These are phyloP conservation scores for Paramuricea clavata DNA, from an alignment of 92 coral and sea anemone genomes.

Conservation along the genomic window DNA sequence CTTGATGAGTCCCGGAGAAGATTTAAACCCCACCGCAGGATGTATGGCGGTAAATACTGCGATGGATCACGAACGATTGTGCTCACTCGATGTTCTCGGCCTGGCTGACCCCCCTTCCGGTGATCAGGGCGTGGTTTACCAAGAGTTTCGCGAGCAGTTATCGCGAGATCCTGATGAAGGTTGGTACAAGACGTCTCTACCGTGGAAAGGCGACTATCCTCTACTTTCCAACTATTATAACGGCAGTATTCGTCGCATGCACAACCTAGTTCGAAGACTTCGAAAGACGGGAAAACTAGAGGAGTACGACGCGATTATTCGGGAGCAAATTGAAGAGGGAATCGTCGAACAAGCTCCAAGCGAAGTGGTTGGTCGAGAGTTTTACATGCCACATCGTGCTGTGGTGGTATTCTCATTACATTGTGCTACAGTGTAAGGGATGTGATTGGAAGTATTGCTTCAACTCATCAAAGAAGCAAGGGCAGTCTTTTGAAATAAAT, in stretches of 20 bases:
- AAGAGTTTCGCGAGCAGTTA: slow-evolving; percentile 18
- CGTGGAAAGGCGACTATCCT: slow-evolving; percentile 59
- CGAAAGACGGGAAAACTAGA: slow-evolving; percentile 43
- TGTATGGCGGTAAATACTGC: slow-evolving; percentile 26
- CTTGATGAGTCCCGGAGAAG: slow-evolving; percentile 40
- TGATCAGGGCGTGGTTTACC: slow-evolving; percentile 26
- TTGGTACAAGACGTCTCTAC: slow-evolving; percentile 35
- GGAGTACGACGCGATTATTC: slow-evolving; percentile 52
- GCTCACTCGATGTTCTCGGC: slow-evolving; percentile 46
- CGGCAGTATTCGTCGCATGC: slow-evolving; percentile 50
- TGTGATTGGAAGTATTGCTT: too few species aligned
- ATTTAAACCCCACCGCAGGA: slow-evolving; percentile 28
- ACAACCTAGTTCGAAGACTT: slow-evolving; percentile 36
- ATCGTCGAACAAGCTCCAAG: slow-evolving; percentile 54
- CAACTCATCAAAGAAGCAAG: too few species aligned
- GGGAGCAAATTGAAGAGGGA: slow-evolving; percentile 48
- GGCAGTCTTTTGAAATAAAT: too few species aligned
- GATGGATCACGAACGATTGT: slow-evolving; percentile 13
- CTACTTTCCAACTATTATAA: slow-evolving; percentile 29
- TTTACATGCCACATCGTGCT: slow-evolving; percentile 57
- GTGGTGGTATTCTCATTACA: too few species aligned
- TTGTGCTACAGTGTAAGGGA: too few species aligned
- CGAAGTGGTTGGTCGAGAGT: slow-evolving; percentile 3
- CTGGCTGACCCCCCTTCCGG: slow-evolving; percentile 34
- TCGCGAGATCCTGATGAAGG: slow-evolving; percentile 25